A percentile compares a stretch with the other conserved stretches of the same genome.
Evolutionary conservation across 2,797 vertebrate species (phyloP).

Genomic region (Esox masquinongy): DNA sequence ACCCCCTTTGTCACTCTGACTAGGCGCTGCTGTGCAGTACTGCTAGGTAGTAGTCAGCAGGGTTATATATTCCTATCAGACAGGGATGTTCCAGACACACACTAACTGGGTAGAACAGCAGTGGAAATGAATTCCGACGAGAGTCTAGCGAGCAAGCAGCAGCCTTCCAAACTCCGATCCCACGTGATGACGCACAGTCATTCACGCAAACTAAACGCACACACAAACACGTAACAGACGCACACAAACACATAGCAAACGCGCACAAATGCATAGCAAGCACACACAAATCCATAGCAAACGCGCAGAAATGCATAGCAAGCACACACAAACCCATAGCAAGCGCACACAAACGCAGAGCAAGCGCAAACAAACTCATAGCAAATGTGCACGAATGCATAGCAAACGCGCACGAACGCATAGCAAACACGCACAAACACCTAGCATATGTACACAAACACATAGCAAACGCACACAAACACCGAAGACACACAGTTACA

Average conservation of each 20-base stretch:
- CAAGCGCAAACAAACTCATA: background rate
- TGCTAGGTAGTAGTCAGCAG: slow-evolving; percentile 37
- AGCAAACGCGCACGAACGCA: background rate
- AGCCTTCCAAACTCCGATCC: slow-evolving; percentile 50
- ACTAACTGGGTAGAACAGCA: slow-evolving; percentile 44
- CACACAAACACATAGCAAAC: too few relatives aligned
- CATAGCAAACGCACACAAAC: background rate
- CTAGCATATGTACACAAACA: too few relatives aligned
- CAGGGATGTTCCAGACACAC: slow-evolving; percentile 50
- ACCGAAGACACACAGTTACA: too few relatives aligned
- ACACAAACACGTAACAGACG: background rate
- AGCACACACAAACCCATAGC: too few relatives aligned
- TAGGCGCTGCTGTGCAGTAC: background rate
- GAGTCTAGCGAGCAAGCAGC: slow-evolving; percentile 43
- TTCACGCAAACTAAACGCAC: background rate
- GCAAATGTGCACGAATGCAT: background rate
- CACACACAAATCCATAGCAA: too few relatives aligned
- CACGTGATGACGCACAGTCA: slow-evolving; percentile 32
- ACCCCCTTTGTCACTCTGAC: slow-evolving; percentile 37
- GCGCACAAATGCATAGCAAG: too few relatives aligned
- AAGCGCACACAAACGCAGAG: background rate
- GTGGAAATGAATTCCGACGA: slow-evolving; percentile 58
- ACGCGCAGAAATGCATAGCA: background rate
- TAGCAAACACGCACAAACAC: too few relatives aligned
- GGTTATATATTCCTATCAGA: slow-evolving; percentile 50